Evolutionary conservation across 1,140 invertebrate species (phyloP).

Genomic region (Aphis craccivora): DNA sequence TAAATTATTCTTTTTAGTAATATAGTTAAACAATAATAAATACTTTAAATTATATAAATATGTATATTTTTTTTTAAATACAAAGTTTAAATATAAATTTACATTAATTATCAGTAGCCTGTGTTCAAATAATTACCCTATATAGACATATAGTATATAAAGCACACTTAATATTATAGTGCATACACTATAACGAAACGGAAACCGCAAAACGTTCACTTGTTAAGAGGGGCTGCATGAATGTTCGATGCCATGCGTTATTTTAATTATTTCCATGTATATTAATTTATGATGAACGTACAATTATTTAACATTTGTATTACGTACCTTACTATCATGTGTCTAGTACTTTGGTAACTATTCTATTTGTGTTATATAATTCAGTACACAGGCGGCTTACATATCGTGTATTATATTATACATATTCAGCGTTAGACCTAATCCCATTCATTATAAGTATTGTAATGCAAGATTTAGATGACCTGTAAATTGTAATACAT

Average conservation of each 20-base stretch:
- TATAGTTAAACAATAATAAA: neutral
- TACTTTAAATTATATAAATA: neutral
- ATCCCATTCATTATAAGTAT: neutral
- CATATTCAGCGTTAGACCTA: neutral
- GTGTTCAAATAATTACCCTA: neutral
- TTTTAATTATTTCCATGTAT: neutral
- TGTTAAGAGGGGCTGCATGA: neutral
- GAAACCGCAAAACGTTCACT: neutral
- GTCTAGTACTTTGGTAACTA: neutral
- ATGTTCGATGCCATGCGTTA: neutral
- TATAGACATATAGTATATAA: neutral
- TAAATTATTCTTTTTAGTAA: neutral
- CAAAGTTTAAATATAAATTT: neutral
- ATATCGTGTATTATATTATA: neutral
- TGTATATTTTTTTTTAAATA: neutral
- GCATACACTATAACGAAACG: neutral
- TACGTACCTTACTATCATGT: neutral
- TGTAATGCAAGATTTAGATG: neutral
- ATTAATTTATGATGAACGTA: neutral
- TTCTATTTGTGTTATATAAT: neutral
- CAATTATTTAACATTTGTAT: neutral
- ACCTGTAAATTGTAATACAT: neutral
- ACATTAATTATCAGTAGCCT: neutral
- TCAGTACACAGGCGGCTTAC: neutral
- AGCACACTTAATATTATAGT: neutral